Percentiles rank a stretch among this genome's conserved stretches.
Conservation (phyloP, 2,113 vertebrate species). For the Gopherus evgoodei region DNA sequence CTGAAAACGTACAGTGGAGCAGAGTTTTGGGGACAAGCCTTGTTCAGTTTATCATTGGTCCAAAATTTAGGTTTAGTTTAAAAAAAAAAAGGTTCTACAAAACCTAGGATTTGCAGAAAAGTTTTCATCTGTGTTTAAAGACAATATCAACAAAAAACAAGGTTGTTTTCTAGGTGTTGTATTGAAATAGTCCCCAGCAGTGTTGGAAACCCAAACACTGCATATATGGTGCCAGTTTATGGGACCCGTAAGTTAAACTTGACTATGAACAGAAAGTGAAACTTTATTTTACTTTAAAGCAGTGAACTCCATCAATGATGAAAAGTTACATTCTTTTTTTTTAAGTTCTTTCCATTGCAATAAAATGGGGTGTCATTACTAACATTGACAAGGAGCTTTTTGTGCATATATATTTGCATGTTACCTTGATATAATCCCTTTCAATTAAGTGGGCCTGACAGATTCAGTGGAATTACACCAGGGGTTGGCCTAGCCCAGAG, state of each 20-base stretch:
- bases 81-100: not conserved
- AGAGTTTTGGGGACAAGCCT: not conserved
- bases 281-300: conserved; percentile 47
- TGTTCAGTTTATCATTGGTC: not conserved
- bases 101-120: not conserved
- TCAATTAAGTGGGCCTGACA: conserved; percentile 66
- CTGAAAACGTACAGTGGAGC: not conserved
- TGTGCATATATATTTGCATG: conserved; percentile 22
- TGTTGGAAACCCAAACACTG: not conserved
- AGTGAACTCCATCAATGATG: conserved; percentile 47
- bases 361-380: conserved; percentile 47
- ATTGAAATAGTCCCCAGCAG: not conserved
- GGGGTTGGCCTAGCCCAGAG: conserved; percentile 13
- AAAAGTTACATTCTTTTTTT: conserved; percentile 39
- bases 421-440: conserved; percentile 58
- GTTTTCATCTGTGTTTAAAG: not conserved
- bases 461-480: conserved; percentile 62
- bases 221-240: not conserved
- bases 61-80: not conserved
- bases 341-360: conserved; percentile 43
- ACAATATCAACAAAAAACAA: not conserved
- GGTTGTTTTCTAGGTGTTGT: not conserved
- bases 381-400: conserved; percentile 1
- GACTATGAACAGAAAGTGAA: conserved; percentile 18
- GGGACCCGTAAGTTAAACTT: not conserved